These are phyloP conservation scores for Octopus sinensis DNA, from an alignment of 1,140 invertebrate species.

Conservation along the genomic window DNA sequence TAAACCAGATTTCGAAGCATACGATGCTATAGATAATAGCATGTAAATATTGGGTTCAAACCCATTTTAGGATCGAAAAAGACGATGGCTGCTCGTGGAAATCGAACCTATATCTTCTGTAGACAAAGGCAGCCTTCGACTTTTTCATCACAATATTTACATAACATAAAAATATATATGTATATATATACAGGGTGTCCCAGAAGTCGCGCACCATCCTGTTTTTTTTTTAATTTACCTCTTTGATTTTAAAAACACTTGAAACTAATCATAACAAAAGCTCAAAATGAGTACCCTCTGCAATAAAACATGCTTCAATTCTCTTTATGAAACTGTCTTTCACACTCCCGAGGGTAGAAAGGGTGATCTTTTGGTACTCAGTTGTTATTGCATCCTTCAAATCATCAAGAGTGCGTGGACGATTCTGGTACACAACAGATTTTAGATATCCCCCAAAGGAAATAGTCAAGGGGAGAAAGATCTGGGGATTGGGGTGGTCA, in stretches of 20 bases:
- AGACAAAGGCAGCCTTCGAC: no score
- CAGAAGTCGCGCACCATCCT: no score
- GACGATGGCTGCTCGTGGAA: no score
- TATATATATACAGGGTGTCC: no score
- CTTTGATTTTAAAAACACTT: neutral
- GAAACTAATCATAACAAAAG: neutral
- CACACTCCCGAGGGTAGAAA: neutral
- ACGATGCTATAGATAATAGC: no score
- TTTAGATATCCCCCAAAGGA: neutral
- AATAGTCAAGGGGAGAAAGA: neutral
- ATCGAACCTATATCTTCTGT: no score
- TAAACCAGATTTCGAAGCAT: no score
- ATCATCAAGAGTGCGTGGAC: neutral
- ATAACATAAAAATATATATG: no score
- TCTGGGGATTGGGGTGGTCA: neutral
- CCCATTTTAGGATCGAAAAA: no score
- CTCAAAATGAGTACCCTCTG: neutral
- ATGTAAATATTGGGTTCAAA: no score
- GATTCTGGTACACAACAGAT: neutral
- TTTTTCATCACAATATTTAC: no score
- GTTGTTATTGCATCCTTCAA: slow-evolving; percentile 3
- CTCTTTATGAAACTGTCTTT: neutral
- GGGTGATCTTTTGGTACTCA: neutral
- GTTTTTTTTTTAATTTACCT: no score
- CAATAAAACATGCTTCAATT: neutral